Percentiles rank a stretch among this genome's conserved stretches.
phyloP scores from a whole-genome alignment of 2,113 vertebrate species.

The Morone chrysops region DNA sequence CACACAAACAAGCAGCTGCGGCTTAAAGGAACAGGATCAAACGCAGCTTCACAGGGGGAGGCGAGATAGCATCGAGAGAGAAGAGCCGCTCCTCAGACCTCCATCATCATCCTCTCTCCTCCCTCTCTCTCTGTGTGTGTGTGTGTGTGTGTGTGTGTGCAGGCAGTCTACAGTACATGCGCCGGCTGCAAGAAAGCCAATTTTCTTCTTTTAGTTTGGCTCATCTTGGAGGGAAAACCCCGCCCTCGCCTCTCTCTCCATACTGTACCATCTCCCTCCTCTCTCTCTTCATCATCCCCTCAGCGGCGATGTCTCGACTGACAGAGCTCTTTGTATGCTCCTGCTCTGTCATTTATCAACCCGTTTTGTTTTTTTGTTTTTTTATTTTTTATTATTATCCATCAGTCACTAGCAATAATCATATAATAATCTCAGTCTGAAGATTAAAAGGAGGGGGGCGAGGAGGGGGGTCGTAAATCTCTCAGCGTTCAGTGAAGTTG shows the following conservation, averaged over 20 bases:
- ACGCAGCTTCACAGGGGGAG: slow-evolving; percentile 40
- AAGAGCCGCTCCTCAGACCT: slow-evolving; percentile 55
- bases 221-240: slow-evolving; percentile 75
- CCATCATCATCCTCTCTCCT: slow-evolving; percentile 40
- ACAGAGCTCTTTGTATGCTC: slow-evolving; percentile 71
- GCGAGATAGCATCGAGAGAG: slow-evolving; percentile 48
- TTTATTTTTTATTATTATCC: neutral
- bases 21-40: slow-evolving; percentile 40
- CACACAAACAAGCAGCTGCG: slow-evolving; percentile 16
- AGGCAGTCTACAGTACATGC: slow-evolving; percentile 59
- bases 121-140: slow-evolving; percentile 16
- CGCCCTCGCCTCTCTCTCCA: slow-evolving; percentile 72
- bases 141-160: neutral
- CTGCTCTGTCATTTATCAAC: slow-evolving; percentile 9
- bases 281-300: slow-evolving; percentile 38
- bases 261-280: slow-evolving; percentile 45
- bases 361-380: neutral
- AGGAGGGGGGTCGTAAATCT: slow-evolving; percentile 17
- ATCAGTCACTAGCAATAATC: slow-evolving; percentile 21
- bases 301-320: slow-evolving; percentile 71
- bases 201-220: slow-evolving; percentile 68
- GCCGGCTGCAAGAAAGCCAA: slow-evolving; percentile 62
- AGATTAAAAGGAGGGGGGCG: slow-evolving; percentile 26
- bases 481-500: slow-evolving; percentile 21
- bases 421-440: slow-evolving; percentile 26